phyloP scores from a whole-genome alignment of 1,140 invertebrate genomes.

The Trichonephila clavata region DNA sequence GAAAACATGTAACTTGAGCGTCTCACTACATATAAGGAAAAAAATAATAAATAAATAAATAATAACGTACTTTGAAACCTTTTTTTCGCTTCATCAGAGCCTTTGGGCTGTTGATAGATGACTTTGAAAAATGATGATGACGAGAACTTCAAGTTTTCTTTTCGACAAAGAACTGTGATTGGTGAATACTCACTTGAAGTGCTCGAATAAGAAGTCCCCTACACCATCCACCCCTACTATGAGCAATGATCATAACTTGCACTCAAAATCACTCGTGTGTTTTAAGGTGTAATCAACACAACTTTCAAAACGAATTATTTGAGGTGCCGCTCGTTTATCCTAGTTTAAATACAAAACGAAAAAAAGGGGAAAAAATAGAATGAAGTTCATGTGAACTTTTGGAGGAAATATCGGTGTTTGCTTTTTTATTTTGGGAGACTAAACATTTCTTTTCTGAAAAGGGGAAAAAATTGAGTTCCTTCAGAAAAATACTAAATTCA shows the following conservation, averaged over 20 bases:
- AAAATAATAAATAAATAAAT: slow-evolving; percentile 18
- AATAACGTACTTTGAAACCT: slow-evolving; percentile 37
- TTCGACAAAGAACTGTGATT: slow-evolving; percentile 69
- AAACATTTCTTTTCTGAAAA: neutral
- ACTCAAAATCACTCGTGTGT: slow-evolving; percentile 12
- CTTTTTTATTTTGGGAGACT: neutral
- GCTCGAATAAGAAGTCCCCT: neutral
- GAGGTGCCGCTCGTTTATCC: neutral
- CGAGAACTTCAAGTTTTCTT: slow-evolving; percentile 58
- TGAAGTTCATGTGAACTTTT: neutral
- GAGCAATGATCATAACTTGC: slow-evolving; percentile 50
- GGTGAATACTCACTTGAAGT: slow-evolving; percentile 46
- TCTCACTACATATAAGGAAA: neutral
- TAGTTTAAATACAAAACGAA: neutral
- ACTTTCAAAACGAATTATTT: slow-evolving; percentile 25
- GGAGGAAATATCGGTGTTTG: slow-evolving; percentile 1
- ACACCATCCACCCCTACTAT: neutral
- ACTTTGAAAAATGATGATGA: slow-evolving; percentile 74
- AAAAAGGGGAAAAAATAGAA: neutral
- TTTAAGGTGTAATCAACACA: neutral
- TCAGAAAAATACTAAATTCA: neutral
- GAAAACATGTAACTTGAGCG: slow-evolving; percentile 36
- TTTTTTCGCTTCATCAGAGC: slow-evolving; percentile 60
- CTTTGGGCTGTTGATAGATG: slow-evolving; percentile 64
- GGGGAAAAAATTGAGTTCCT: neutral